Conservation (phyloP, 2,113 vertebrate genomes). For the Microtus oregoni region DNA sequence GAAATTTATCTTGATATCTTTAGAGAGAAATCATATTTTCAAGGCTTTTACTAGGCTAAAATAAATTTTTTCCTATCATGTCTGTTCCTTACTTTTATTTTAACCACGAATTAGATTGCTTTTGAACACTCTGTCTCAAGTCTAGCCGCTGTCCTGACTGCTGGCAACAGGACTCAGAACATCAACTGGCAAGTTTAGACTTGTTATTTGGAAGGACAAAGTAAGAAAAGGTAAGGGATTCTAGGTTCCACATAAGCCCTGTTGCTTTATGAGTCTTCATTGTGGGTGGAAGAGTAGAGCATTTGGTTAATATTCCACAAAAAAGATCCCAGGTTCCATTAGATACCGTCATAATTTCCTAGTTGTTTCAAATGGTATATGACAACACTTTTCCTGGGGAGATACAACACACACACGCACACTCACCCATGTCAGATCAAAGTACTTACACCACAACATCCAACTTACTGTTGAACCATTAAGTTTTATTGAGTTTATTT, state of each 20-base stretch:
- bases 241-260: background rate
- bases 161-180: background rate
- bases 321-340: background rate
- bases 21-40: slow-evolving; percentile 15
- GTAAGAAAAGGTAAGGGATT: background rate
- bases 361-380: background rate
- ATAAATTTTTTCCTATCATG: background rate
- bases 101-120: background rate
- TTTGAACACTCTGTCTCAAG: background rate
- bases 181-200: background rate
- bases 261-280: background rate
- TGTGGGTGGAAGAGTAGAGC: background rate
- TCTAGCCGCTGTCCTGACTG: background rate
- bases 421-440: background rate
- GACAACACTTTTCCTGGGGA: background rate
- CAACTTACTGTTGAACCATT: background rate
- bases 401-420: background rate
- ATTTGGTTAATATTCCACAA: background rate
- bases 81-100: slow-evolving; percentile 6
- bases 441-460: background rate
- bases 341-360: background rate
- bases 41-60: background rate
- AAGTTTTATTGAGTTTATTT: background rate
- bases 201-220: background rate
- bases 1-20: background rate